These are phyloP conservation scores for Drosophila bocki DNA, from an alignment of 1,140 invertebrate genomes.

Conservation along the genomic window DNA sequence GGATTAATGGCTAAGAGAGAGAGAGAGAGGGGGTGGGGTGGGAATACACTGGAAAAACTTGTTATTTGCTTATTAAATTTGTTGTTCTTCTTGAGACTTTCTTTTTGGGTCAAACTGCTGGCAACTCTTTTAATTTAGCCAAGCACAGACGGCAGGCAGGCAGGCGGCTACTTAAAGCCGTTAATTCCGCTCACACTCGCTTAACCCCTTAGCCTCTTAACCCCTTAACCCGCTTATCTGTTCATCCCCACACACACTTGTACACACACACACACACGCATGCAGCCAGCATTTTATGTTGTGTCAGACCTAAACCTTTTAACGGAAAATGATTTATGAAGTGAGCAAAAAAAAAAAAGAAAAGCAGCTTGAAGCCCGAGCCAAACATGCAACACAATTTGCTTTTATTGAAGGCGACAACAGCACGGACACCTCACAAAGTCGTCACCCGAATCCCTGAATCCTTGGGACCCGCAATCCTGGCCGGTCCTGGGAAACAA, in stretches of 20 bases:
- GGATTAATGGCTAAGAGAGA: conserved; percentile 5
- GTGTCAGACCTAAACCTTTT: conserved; percentile 70
- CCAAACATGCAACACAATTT: conserved; percentile 81
- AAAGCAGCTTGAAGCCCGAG: conserved; percentile 45
- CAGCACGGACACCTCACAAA: conserved; percentile 27
- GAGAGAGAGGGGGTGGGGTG: not conserved
- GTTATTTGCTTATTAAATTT: not conserved
- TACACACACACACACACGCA: conserved; percentile 1
- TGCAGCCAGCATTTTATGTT: conserved; percentile 52
- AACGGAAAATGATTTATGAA: conserved; percentile 79
- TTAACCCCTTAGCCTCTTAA: conserved; percentile 44
- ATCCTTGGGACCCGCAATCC: conserved; percentile 11
- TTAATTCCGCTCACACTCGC: conserved; percentile 48
- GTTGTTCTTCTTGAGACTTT: not conserved
- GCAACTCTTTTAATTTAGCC: conserved; percentile 18
- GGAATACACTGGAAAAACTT: conserved; percentile 1
- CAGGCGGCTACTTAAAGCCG: conserved; percentile 9
- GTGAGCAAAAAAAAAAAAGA: conserved; percentile 48
- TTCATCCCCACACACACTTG: conserved; percentile 34
- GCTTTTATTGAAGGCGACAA: conserved; percentile 79
- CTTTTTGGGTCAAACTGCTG: conserved; percentile 9
- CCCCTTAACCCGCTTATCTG: conserved; percentile 61
- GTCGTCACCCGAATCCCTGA: conserved; percentile 23
- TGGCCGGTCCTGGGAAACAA: conserved; percentile 59
- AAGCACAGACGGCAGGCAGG: conserved; percentile 4